Evolutionary conservation across 1,140 invertebrate genomes (phyloP).

Genomic region (Drosophila pectinifera): DNA sequence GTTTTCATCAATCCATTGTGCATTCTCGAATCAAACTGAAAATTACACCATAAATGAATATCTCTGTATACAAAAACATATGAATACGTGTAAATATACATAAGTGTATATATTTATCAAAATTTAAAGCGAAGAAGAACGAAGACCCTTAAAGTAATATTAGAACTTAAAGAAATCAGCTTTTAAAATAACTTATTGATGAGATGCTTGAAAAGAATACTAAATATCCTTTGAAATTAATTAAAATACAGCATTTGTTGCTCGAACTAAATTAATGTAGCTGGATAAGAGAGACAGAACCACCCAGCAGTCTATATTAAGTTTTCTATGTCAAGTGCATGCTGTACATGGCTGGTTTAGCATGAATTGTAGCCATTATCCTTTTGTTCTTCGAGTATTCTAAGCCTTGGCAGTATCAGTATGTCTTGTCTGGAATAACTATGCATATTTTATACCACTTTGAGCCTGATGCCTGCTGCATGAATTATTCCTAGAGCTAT

Average conservation of each 20-base stretch:
- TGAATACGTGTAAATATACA: slow-evolving; percentile 73
- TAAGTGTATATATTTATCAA: slow-evolving; percentile 28
- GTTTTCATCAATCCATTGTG: slow-evolving; percentile 43
- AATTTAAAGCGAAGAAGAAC: background rate
- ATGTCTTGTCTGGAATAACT: background rate
- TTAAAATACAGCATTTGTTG: background rate
- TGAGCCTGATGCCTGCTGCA: slow-evolving; percentile 39
- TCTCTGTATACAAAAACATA: slow-evolving; percentile 33
- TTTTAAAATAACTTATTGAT: background rate
- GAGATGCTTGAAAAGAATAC: too few relatives aligned
- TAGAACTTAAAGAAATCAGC: background rate
- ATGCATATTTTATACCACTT: background rate
- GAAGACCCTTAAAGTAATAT: background rate
- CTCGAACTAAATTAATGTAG: background rate
- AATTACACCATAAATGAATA: slow-evolving; percentile 45
- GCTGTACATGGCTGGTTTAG: background rate
- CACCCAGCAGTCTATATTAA: background rate
- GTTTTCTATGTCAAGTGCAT: slow-evolving; percentile 1
- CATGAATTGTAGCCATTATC: slow-evolving; percentile 6
- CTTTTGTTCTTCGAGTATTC: background rate
- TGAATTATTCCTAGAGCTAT: slow-evolving; percentile 15
- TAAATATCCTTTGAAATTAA: background rate
- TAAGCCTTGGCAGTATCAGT: background rate
- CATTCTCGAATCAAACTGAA: slow-evolving; percentile 51
- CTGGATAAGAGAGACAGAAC: slow-evolving; percentile 43